These are phyloP conservation scores for Palloptera scutellata DNA, from an alignment of 2,888 invertebrate species.

Conservation along the genomic window DNA sequence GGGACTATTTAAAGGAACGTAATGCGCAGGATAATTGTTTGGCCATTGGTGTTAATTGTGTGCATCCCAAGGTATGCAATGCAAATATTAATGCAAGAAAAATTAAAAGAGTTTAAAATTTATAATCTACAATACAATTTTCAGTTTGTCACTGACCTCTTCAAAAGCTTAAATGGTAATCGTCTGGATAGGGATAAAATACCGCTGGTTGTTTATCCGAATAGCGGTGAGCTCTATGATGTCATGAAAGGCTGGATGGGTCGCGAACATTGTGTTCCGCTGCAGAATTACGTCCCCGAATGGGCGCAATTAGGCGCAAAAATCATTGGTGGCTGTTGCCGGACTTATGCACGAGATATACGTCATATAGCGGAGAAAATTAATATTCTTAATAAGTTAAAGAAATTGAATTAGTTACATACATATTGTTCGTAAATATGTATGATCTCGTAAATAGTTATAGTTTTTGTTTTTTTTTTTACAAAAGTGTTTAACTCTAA, in stretches of 20 bases:
- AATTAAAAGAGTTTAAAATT: background rate
- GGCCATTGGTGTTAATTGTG: conserved; percentile 91
- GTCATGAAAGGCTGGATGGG: conserved; percentile 70
- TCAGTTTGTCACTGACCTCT: conserved; percentile 69
- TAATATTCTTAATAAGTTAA: conserved; percentile 45
- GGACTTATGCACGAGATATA: conserved; percentile 84
- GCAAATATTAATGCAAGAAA: background rate
- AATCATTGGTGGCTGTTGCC: conserved; percentile 92
- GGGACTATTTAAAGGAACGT: conserved; percentile 68
- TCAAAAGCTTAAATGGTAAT: conserved; percentile 68
- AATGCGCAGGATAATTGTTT: conserved; percentile 73
- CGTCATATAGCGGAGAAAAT: conserved; percentile 70
- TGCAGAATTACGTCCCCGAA: conserved; percentile 76
- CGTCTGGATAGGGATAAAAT: conserved; percentile 65
- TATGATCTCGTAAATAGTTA: background rate
- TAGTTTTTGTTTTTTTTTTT: background rate
- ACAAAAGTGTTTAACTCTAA: too few species aligned
- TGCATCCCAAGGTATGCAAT: conserved; percentile 67
- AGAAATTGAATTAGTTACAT: conserved; percentile 18
- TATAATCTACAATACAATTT: conserved; percentile 9
- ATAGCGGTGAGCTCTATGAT: conserved; percentile 73
- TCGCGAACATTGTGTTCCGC: conserved; percentile 73
- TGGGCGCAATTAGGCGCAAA: conserved; percentile 85
- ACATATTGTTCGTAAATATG: background rate
- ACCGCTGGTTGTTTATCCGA: conserved; percentile 89